A percentile compares a stretch with the other conserved stretches of the same genome.
phyloP scores from a whole-genome alignment of 2,113 vertebrate genomes.

The Capreolus pygargus region DNA sequence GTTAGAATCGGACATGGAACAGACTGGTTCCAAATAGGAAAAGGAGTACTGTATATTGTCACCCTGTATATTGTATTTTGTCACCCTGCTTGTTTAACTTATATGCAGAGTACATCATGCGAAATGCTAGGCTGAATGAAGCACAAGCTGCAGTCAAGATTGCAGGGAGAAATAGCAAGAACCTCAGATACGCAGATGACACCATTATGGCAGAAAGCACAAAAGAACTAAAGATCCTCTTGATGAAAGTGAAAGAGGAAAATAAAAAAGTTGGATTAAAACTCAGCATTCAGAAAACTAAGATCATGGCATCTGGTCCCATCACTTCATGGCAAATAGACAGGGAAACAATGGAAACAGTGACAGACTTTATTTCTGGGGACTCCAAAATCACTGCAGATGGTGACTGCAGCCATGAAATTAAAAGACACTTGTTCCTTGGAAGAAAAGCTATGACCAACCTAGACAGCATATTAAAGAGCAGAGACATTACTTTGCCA shows the following conservation, averaged over 20 bases:
- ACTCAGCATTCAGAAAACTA: background rate
- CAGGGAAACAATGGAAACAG: background rate
- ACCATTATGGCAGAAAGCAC: background rate
- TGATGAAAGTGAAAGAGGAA: background rate
- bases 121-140: background rate
- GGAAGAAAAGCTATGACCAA: background rate
- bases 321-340: background rate
- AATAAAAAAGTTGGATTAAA: background rate
- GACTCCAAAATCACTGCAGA: background rate
- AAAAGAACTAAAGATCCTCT: background rate
- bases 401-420: background rate
- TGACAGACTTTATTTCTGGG: accelerated
- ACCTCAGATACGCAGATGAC: background rate
- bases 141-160: background rate
- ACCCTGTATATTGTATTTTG: background rate
- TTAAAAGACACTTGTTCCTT: background rate
- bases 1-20: background rate
- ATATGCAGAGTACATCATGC: background rate
- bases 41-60: background rate
- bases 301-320: background rate
- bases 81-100: background rate
- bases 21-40: background rate
- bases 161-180: background rate
- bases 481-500: background rate
- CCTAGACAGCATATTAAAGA: background rate